phyloP scores from a whole-genome alignment of 2,113 vertebrate species.

The Fulica atra region DNA sequence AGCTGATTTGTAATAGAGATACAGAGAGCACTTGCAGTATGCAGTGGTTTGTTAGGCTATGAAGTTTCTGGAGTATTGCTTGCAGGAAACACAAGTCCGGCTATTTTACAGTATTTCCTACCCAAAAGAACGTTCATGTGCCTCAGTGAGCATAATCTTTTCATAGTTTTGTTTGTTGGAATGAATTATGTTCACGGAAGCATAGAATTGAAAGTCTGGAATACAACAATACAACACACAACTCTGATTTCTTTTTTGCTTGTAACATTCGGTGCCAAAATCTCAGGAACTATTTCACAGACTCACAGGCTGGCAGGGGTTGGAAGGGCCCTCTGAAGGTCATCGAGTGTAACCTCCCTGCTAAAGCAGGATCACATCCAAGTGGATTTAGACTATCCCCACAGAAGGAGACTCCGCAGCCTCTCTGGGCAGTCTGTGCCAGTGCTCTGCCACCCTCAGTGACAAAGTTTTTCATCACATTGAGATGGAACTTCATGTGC shows the following conservation, averaged over 20 bases:
- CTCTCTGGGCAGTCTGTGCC: no score
- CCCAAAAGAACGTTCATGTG: neutral
- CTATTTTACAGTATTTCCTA: neutral
- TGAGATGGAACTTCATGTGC: no score
- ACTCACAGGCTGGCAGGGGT: no score
- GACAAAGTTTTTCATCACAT: no score
- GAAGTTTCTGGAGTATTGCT: neutral
- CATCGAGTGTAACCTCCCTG: no score
- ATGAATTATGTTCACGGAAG: neutral
- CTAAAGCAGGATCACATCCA: no score
- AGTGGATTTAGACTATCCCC: no score
- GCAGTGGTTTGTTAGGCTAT: neutral
- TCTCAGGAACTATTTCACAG: neutral
- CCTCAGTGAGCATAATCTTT: slow-evolving; percentile 12
- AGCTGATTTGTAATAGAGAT: neutral
- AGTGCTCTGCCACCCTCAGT: no score
- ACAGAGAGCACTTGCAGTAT: neutral
- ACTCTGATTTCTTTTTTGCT: neutral
- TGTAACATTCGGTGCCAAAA: neutral
- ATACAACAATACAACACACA: neutral
- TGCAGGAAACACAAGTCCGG: neutral
- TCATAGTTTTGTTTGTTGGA: neutral
- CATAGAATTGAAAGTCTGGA: neutral
- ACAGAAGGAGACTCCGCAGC: no score
- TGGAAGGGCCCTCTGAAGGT: no score